Evolutionary conservation across 2,888 invertebrate genomes (phyloP), one percentile per base, ranked within the genome.

Genomic region (Ditula angustiorana): DNA sequence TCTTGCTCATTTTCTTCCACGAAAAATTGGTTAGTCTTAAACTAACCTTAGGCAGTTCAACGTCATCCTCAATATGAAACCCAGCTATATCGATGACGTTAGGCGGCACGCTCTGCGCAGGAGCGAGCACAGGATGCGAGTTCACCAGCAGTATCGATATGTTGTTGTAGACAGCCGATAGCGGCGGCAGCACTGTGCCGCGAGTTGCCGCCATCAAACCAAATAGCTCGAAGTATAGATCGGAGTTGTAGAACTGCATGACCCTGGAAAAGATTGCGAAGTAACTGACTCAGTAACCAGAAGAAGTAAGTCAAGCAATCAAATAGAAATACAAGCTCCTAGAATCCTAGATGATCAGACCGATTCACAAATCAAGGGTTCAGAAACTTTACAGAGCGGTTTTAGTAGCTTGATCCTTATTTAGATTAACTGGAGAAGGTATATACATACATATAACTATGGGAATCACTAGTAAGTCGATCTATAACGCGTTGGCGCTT

Each of bases 11-110:
- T n/a, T n/a, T n/a, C n/a, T n/a, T n/a, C n/a, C n/a, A n/a, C n/a
- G n/a, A n/a, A n/a, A n/a, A n/a, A n/a, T n/a, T n/a, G n/a, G n/a
- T n/a, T n/a, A n/a, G n/a, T n/a, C n/a, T n/a, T n/a, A n/a, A 57
- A n/a, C 21, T 33, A 21, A 70, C 70, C 67, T 68, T 13, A n/a
- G 70, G 70, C 46, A 70, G 53, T 10, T 19, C 16, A 10, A 0
- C 53, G 44, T 66, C 10, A n/a, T 57, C 59, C 2, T 61, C 61
- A 0, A 70, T 55, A 44, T 69, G 68, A 28, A 52, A 69, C 13
- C 70, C 70, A 5, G 37, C 68, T 21, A 70, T 62, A 11, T 68
- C 68, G 0, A 69, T 26, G 19, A 64, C 62, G 44, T 70, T 70
- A 1, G 63, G 67, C 7, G 70, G 70, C 37, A 66, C 10, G 28